A percentile compares a stretch with the other conserved stretches of the same genome.
Conservation (phyloP, 1,140 invertebrate species). For the Nomia melanderi region DNA sequence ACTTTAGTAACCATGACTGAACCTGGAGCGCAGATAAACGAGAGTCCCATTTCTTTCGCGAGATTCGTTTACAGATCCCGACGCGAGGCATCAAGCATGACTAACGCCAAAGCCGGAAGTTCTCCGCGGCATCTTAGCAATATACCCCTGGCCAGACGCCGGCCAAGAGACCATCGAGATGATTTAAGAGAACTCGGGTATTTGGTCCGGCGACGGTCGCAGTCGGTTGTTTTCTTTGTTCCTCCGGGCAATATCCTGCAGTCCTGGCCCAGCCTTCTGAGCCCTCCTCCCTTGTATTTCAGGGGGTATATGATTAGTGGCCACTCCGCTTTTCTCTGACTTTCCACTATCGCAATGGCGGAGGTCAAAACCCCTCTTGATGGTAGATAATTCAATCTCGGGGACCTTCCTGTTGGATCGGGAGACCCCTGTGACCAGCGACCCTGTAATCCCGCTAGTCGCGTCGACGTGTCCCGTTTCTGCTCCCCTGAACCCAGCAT, state of each 20-base stretch:
- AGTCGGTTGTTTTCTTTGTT: constrained; percentile 65
- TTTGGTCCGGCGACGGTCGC: constrained; percentile 39
- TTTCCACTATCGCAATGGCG: constrained; percentile 60
- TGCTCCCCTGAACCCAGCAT: constrained; percentile 40
- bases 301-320: constrained; percentile 70
- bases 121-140: background rate
- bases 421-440: constrained; percentile 51
- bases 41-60: background rate
- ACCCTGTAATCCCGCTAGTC: constrained; percentile 62
- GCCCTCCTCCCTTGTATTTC: constrained; percentile 53
- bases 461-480: constrained; percentile 55
- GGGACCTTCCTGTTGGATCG: constrained; percentile 56
- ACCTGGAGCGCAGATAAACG: background rate
- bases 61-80: background rate
- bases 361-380: constrained; percentile 64
- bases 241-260: constrained; percentile 60
- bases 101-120: background rate
- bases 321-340: constrained; percentile 58
- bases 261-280: constrained; percentile 38
- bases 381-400: constrained; percentile 77
- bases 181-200: constrained; percentile 67
- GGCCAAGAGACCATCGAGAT: constrained; percentile 56
- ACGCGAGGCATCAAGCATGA: background rate
- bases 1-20: background rate
- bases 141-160: background rate